These are phyloP conservation scores for Mesorhabditis spiculigera DNA, from an alignment of 2,888 invertebrate species.

Conservation along the genomic window DNA sequence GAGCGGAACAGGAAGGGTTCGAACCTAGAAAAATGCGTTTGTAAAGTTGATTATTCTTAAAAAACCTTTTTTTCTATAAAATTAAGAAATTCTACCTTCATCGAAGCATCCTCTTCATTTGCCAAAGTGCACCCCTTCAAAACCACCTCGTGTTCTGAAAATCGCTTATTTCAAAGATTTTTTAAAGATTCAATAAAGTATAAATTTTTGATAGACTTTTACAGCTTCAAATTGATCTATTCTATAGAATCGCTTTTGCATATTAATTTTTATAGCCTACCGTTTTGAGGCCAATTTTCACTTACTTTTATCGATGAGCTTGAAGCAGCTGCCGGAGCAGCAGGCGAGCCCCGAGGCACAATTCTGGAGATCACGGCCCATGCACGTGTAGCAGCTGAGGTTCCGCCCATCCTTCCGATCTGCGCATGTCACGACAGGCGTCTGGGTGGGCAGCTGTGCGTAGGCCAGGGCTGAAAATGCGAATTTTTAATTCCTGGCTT, in stretches of 20 bases:
- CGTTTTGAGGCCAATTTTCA: conserved; percentile 2
- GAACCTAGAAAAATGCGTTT: conserved; percentile 11
- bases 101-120: conserved; percentile 43
- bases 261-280: not conserved
- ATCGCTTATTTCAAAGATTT: not conserved
- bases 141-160: conserved; percentile 38
- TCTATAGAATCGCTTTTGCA: not conserved
- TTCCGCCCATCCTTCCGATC: conserved; percentile 21
- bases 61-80: not conserved
- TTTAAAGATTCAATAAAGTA: not conserved
- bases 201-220: not conserved
- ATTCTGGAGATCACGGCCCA: conserved; percentile 46
- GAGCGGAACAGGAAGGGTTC: conserved; percentile 34
- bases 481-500: no score
- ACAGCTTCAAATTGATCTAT: not conserved
- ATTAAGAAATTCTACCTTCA: conserved; percentile 24
- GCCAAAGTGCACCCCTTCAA: conserved; percentile 43
- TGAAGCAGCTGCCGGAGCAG: conserved; percentile 47
- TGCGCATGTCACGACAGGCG: conserved; percentile 14
- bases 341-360: conserved; percentile 43
- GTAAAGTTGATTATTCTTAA: no score
- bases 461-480: no score
- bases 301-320: conserved; percentile 41
- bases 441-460: no score
- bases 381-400: conserved; percentile 32